Conservation (phyloP, 1,140 invertebrate genomes). For the Drosophila mauritiana region DNA sequence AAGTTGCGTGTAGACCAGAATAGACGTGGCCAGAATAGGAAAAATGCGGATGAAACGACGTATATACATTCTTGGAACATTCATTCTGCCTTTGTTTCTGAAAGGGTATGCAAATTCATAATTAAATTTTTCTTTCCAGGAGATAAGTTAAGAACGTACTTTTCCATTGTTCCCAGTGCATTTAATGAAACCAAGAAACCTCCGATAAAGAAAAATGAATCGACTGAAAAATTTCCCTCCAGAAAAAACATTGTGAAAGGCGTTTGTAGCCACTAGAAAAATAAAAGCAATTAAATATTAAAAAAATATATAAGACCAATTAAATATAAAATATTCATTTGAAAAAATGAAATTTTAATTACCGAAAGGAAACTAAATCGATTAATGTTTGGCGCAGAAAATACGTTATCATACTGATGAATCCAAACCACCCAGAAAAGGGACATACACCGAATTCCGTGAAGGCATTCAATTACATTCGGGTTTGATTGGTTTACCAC, state of each 20-base stretch:
- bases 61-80: slow-evolving; percentile 63
- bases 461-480: slow-evolving; percentile 84
- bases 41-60: slow-evolving; percentile 57
- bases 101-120: not conserved
- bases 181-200: slow-evolving; percentile 88
- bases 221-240: slow-evolving; percentile 87
- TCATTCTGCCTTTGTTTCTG: slow-evolving; percentile 55
- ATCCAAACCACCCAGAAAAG: slow-evolving; percentile 88
- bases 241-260: slow-evolving; percentile 86
- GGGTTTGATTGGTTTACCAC: slow-evolving; percentile 26
- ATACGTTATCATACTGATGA: slow-evolving; percentile 9
- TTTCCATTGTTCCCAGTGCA: slow-evolving; percentile 87
- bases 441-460: slow-evolving; percentile 86
- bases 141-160: slow-evolving; percentile 64
- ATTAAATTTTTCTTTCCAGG: too few species aligned
- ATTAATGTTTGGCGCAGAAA: slow-evolving; percentile 61
- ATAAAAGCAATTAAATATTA: not conserved
- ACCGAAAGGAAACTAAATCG: slow-evolving; percentile 8
- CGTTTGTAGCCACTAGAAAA: slow-evolving; percentile 66
- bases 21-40: slow-evolving; percentile 47
- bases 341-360: not conserved
- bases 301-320: not conserved
- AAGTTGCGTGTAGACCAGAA: slow-evolving; percentile 48
- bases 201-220: slow-evolving; percentile 89
- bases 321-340: not conserved